Conservation (phyloP, 2,888 invertebrate genomes). For the Schizaphis graminum region DNA sequence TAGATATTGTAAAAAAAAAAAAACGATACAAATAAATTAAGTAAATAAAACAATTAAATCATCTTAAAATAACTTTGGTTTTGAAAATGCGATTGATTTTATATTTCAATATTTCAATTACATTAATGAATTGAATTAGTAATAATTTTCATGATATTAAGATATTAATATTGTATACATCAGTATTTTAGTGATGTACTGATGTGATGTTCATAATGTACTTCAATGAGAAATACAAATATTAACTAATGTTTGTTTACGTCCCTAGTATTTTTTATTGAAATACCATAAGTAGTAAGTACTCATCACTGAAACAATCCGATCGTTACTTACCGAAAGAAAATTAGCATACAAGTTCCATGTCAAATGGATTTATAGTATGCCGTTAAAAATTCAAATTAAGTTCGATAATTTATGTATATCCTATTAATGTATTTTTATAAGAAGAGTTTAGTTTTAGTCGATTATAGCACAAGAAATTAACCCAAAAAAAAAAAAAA, state of each 20-base stretch:
- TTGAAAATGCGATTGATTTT: neutral
- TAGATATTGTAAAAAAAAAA: too few species aligned
- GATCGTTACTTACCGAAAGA: neutral
- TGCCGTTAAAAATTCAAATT: neutral
- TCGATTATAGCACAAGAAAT: neutral
- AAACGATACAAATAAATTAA: too few species aligned
- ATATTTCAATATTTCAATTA: neutral
- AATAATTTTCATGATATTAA: neutral
- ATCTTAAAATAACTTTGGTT: too few species aligned
- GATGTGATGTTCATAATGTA: neutral
- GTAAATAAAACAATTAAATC: too few species aligned
- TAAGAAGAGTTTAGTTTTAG: neutral
- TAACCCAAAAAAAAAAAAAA: neutral
- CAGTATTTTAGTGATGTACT: neutral
- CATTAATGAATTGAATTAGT: neutral
- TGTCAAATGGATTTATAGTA: neutral
- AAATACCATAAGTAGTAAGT: neutral
- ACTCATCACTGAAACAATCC: neutral
- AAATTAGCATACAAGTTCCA: constrained; percentile 1
- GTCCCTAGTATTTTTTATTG: neutral
- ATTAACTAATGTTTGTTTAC: neutral
- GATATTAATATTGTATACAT: neutral
- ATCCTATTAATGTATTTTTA: neutral
- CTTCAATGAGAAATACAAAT: neutral
- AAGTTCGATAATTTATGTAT: neutral